Evolutionary conservation across 2,113 vertebrate species (phyloP).

Genomic region (Callipepla squamata): DNA sequence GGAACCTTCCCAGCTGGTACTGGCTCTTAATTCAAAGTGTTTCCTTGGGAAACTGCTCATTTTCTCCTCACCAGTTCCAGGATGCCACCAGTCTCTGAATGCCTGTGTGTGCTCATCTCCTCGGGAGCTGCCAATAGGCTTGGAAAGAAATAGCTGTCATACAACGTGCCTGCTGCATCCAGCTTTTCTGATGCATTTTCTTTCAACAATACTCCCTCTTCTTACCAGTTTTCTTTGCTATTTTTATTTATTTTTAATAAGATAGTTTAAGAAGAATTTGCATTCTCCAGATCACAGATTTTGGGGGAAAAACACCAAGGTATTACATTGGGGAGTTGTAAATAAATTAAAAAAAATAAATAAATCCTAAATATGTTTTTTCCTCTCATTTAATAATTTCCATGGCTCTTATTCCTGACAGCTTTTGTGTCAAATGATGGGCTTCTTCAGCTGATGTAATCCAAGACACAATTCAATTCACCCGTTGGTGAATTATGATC

Average conservation of each 20-base stretch:
- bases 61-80: not conserved
- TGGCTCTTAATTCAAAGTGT: not conserved
- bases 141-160: not conserved
- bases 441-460: conserved; percentile 35
- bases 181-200: not conserved
- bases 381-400: not conserved
- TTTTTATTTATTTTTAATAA: not conserved
- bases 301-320: not conserved
- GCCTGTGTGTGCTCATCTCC: not conserved
- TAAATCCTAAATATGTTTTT: not conserved
- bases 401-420: not conserved
- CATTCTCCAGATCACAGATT: not conserved
- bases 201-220: fast-evolving
- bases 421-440: conserved; percentile 6
- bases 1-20: not conserved
- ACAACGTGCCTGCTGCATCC: not conserved
- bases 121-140: not conserved
- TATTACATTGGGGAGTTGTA: not conserved
- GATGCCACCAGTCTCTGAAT: not conserved
- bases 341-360: not conserved
- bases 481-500: not conserved
- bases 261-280: not conserved
- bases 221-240: not conserved
- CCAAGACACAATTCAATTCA: not conserved
- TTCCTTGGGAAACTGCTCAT: not conserved